These are phyloP conservation scores for Montipora capricornis DNA, from an alignment of 64 coral and sea anemone genomes.

Conservation along the genomic window DNA sequence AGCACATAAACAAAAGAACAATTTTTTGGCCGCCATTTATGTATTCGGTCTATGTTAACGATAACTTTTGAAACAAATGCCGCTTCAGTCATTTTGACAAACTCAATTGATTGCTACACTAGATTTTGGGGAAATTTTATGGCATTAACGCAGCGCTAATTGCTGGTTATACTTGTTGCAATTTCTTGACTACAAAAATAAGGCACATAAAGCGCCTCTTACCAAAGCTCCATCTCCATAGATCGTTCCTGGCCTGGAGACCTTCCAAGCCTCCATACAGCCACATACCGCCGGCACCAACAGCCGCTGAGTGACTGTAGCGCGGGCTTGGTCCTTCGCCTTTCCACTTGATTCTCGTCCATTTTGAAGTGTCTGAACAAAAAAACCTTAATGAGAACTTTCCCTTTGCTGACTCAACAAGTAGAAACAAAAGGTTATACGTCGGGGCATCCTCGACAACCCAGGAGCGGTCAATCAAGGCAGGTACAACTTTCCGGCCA, in stretches of 20 bases:
- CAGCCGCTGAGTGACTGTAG: constrained; percentile 86
- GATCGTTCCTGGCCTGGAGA: constrained; percentile 67
- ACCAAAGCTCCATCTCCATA: constrained; percentile 93
- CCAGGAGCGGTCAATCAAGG: too few relatives aligned
- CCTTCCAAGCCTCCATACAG: constrained; percentile 88
- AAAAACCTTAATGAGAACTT: neutral
- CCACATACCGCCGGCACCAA: constrained; percentile 67
- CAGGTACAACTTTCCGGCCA: too few relatives aligned
- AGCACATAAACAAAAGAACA: too few relatives aligned
- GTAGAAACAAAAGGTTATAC: neutral
- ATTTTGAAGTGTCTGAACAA: constrained; percentile 68
- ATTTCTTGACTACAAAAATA: neutral
- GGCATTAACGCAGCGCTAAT: too few relatives aligned
- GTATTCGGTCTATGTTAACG: too few relatives aligned
- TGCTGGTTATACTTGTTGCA: too few relatives aligned
- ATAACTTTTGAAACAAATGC: too few relatives aligned
- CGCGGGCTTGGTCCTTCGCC: constrained; percentile 79
- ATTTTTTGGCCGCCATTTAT: too few relatives aligned
- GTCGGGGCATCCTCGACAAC: neutral
- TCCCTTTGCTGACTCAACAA: neutral
- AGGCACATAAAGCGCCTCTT: neutral
- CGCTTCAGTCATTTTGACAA: too few relatives aligned
- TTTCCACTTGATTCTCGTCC: constrained; percentile 63
- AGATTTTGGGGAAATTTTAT: too few relatives aligned
- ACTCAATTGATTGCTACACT: too few relatives aligned